A percentile compares a stretch with the other conserved stretches of the same genome.
These are phyloP conservation scores for Rhingia campestris DNA, from an alignment of 2,888 invertebrate species.

Conservation along the genomic window DNA sequence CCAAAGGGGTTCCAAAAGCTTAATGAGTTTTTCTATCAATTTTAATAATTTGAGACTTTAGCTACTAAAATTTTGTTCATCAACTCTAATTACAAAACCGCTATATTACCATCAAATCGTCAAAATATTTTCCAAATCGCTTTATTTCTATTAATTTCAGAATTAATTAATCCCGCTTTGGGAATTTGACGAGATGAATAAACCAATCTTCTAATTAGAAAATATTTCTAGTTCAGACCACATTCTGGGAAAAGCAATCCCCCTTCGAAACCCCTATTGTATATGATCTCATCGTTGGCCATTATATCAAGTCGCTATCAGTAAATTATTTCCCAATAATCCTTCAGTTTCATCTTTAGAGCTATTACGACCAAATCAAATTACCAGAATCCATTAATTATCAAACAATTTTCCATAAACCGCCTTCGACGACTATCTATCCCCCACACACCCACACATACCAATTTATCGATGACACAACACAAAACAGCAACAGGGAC, in stretches of 20 bases:
- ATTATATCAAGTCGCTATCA: slow-evolving; percentile 4
- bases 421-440: not conserved
- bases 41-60: no score
- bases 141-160: no score
- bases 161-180: no score
- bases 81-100: no score
- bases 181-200: no score
- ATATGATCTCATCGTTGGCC: not conserved
- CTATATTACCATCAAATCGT: no score
- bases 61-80: no score
- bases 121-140: no score
- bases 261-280: not conserved
- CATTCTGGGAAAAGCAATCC: not conserved
- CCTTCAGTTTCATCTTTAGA: slow-evolving; percentile 22
- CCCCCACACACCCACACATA: slow-evolving; percentile 4
- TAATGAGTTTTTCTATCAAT: no score
- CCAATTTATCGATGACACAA: slow-evolving; percentile 27
- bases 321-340: slow-evolving; percentile 52
- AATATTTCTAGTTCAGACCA: not conserved
- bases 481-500: slow-evolving; percentile 9
- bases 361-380: slow-evolving; percentile 31
- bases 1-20: no score
- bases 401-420: slow-evolving; percentile 41
- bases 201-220: no score
- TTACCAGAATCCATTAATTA: slow-evolving; percentile 48